Evolutionary conservation across 1,140 invertebrate species (phyloP), one percentile per base, ranked within the genome.

Genomic region (Leucophenga varia): DNA sequence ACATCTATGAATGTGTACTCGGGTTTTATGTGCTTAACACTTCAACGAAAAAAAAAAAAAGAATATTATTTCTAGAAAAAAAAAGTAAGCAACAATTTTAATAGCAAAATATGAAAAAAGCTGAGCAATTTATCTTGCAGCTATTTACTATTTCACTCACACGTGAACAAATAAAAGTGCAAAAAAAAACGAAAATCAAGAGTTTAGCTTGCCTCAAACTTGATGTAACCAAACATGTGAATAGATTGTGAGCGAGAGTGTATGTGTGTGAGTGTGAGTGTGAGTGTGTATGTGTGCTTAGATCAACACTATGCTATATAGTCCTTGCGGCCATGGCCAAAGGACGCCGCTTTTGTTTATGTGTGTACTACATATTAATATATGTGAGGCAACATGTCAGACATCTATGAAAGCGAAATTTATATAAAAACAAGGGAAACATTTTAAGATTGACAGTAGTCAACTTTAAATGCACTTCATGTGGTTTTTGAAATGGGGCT

Each of bases 121-220:
- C 68, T 68, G 63, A 67, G 63, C 63, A 67, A 67, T 67, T 67
- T 67, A 67, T 67, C 63, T 68, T 56, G 63, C 63, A 67, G 63
- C 63, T 67, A 64, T 68, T 67, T 67, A 68, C 63, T 68, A 64
- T 67, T 67, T 61, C 41, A 54, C 54, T 56, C 19, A 25, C 19
- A 40, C 9, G n/a, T n/a, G n/a, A n/a, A n/a, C n/a, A n/a, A n/a
- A n/a, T n/a, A n/a, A n/a, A n/a, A n/a, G n/a, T n/a, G n/a, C n/a
- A n/a, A n/a, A n/a, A n/a, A n/a, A n/a, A n/a, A n/a, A n/a, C n/a
- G n/a, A n/a, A n/a, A n/a, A n/a, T n/a, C n/a, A n/a, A n/a, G n/a
- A n/a, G n/a, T n/a, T n/a, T n/a, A n/a, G n/a, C n/a, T n/a, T n/a
- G n/a, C n/a, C n/a, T n/a, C n/a, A n/a, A n/a, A n/a, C n/a, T n/a